A percentile compares a stretch with the other conserved stretches of the same genome.
Conservation (phyloP, 37 sponge, comb jelly and placozoan genomes). For the Aplysina aerophoba region DNA sequence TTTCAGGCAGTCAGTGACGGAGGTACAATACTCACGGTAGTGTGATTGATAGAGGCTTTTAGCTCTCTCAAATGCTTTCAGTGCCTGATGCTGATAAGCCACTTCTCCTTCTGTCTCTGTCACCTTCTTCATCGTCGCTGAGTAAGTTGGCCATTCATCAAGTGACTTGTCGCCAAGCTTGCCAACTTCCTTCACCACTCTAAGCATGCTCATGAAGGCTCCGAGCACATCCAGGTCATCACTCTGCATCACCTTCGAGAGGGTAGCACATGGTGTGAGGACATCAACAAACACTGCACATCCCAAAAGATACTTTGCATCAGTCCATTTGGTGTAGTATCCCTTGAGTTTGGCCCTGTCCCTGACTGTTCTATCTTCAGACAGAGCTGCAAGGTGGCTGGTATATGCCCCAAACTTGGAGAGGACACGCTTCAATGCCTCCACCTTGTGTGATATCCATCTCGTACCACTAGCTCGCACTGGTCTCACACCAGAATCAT, state of each 20-base stretch:
- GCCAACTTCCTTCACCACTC: not conserved
- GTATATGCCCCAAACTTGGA: constrained; percentile 25
- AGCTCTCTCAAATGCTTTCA: constrained; percentile 17
- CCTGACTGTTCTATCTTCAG: not conserved
- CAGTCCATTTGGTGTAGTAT: constrained; percentile 16
- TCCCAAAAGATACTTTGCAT: constrained; percentile 10
- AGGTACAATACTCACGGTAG: constrained; percentile 4
- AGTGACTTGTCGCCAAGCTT: not conserved
- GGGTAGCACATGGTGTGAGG: not conserved
- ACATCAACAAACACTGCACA: constrained; percentile 4
- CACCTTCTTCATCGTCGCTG: not conserved
- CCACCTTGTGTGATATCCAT: constrained; percentile 53
- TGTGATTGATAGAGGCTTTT: constrained; percentile 2
- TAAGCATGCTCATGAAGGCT: not conserved
- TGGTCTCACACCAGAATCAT: constrained; percentile 52
- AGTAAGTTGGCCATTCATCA: constrained; percentile 16
- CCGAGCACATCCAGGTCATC: not conserved
- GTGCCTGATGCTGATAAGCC: constrained; percentile 41
- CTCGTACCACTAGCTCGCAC: constrained; percentile 51
- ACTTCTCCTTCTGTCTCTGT: constrained; percentile 8
- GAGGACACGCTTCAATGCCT: constrained; percentile 20
- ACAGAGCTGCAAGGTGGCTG: not conserved
- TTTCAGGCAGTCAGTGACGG: constrained; percentile 43
- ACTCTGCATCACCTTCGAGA: not conserved
- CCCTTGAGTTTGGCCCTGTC: constrained; percentile 4